Base-by-base conservation (phyloP, 2,888 invertebrate genomes). In the Troides oblongomaculatus region DNA sequence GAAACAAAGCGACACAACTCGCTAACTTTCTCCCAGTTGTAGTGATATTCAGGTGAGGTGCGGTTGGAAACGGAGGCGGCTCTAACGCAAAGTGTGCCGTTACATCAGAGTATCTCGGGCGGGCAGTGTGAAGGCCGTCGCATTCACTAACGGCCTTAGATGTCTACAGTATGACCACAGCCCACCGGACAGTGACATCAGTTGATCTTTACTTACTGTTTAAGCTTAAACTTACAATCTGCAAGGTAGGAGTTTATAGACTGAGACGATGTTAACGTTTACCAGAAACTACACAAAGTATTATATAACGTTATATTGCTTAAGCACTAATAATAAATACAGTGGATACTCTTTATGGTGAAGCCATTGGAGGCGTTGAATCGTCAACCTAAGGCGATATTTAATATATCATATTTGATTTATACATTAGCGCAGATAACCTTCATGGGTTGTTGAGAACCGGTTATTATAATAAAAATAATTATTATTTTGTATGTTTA, bases 121-220 rank as follows among this genome's bases (percentile, higher is more conserved):
- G 60, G 73, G 72, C 90, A 89, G 87, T 87, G 88, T 87, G 87
- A 89, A 90, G 90, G 90, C 81, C 85, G 81, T 76, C 75, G 80
- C 85, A 77, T 84, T 87, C 87, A 84, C 86, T 81, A 81, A 78
- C 79, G 84, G 78, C 85, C 84, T 86, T 76, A 79, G 71, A 75
- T 74, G 75, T 75, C 66, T 60, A 66, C 21, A 39, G 69, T 30
- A 30, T 30, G 30, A 30, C 30, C 30, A 30, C 30, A 30, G 66
- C 60, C 39, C 43, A 57, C 62, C 73, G 74, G 67, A 72, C 72
- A 72, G 62, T 58, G 57, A 21, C 66, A 67, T 62, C 67, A 57
- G 57, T 53, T 17, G 5, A n/a, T 53, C 17, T 53, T 53, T 53
- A 53, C 17, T 39, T 7, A 39, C 30, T 3, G 30, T 30, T 30